Base-by-base conservation (phyloP, 2,113 vertebrate genomes). In the Collichthys lucidus region DNA sequence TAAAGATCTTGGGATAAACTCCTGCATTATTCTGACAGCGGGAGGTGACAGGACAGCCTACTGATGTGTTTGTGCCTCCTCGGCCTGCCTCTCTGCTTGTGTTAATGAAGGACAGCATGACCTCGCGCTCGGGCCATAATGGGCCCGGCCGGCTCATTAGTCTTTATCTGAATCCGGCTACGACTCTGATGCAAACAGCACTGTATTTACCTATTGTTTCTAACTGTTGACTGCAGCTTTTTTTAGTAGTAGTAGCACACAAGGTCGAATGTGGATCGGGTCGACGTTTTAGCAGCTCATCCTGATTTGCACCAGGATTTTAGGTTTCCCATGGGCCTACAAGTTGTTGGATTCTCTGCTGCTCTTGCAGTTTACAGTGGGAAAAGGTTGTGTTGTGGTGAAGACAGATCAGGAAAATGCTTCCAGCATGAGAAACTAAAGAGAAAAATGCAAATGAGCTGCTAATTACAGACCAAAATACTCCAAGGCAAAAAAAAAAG, bases 41-140 rank as follows among this genome's bases (percentile, higher is more conserved):
- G 81, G 84, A 67, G 79, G 61, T 77, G 73, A 86, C 49, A 19
- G 29, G 65, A 67, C 73, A 53, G 42, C 75, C 42, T 62, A 10
- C 77, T 42, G 77, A 22, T 42, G 31, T 57, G 56, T 61, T 26
- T 67, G 63, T 53, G 65, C 65, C 77, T 76, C 61, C 44, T 71
- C 22, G 11, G 26, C 68, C 56, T 16, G 59, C 55, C 42, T 80
- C 62, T 66, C 83, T 70, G 70, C 49, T 65, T 50, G 64, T 74
- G 80, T 26, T 83, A 50, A 89, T 73, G 74, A 91, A 90, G 86
- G 86, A 86, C 91, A 72, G 70, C 46, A 11, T 79, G 87, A 88
- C 84, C 87, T 88, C 78, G 0, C 14, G 11, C 40, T 74, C 20
- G 15, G 74, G 77, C 81, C 64, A 47, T 2, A 47, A 73, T 12